phyloP scores from a whole-genome alignment of 2,888 invertebrate genomes.

The Mythimna impura region DNA sequence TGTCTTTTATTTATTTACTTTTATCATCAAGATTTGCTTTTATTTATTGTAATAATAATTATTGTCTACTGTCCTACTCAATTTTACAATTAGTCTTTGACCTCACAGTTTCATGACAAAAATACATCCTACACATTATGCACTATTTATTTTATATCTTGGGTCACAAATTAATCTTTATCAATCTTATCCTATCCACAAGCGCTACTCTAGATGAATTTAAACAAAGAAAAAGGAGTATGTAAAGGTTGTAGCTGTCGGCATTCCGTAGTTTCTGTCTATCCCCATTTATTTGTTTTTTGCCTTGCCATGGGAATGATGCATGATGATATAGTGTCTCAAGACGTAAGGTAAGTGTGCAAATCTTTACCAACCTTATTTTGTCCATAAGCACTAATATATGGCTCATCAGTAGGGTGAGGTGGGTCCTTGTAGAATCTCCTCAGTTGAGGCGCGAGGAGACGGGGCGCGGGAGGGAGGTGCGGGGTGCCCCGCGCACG shows the following conservation, averaged over 20 bases:
- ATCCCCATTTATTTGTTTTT: background rate
- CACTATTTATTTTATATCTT: no score
- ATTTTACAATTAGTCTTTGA: no score
- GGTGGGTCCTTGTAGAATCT: constrained; percentile 88
- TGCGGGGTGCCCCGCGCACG: constrained; percentile 77
- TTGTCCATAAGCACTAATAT: constrained; percentile 83
- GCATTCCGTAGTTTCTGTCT: no score
- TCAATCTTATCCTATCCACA: background rate
- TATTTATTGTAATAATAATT: no score
- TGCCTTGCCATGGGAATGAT: background rate
- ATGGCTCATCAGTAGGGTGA: constrained; percentile 83
- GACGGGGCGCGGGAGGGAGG: constrained; percentile 82
- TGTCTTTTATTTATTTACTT: no score
- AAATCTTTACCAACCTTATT: constrained; percentile 74
- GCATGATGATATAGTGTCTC: background rate
- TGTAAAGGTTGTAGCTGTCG: background rate
- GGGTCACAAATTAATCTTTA: no score
- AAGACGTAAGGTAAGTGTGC: background rate
- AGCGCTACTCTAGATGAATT: background rate
- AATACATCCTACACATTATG: no score
- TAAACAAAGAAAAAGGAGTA: background rate
- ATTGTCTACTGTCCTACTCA: no score
- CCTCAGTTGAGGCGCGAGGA: constrained; percentile 93
- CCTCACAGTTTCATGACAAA: no score
- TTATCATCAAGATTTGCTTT: no score